Base-by-base conservation (phyloP, 2,113 vertebrate genomes). In the Nematolebias whitei region DNA sequence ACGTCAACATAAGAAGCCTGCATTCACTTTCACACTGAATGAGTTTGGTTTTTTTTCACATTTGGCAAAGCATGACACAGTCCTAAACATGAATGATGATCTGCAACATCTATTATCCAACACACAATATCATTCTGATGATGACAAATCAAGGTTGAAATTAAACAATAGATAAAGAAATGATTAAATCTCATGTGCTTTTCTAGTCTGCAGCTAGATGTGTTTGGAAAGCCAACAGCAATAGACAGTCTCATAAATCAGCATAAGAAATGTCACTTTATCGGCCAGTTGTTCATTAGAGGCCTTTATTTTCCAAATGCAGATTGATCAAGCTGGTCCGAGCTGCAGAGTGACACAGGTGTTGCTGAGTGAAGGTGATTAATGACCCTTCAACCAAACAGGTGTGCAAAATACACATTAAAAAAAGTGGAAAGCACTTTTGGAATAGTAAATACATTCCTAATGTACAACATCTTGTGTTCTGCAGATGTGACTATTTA, bases 321-420 rank as follows among this genome's bases (percentile, higher is more conserved):
- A 78, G 86, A 88, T 77, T 81, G 83, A 85, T 88, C 74, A 75
- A 77, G 62, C 53, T 67, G 70, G 74, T 68, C 77, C 58, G 75
- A 13, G 20, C n/a, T 39, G 80, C 64, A 44, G 75, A 82, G 73
- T 85, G 83, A 83, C 77, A 83, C 74, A 83, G 84, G 77, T 82
- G 86, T 59, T 32, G 53, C 6, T 56, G 77, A 78, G 20, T 59
- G 83, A 86, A 61, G 41, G 65, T 78, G 85, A 90, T 89, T 80
- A 84, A 89, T 88, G 79, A 75, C 32, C 71, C n/a, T 58, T 78
- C 63, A 39, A 75, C 59, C 50, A 63, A 87, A 80, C 86, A 90
- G 86, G 83, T 88, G 86, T 54, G 71, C 63, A 43, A 54, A 74
- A 79, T 78, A 66, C 47, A 54, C 53, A 18, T 16, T 22, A 44